A percentile compares a stretch with the other conserved stretches of the same genome.
Conservation (phyloP, 2,797 vertebrate species). For the Lacerta agilis region DNA sequence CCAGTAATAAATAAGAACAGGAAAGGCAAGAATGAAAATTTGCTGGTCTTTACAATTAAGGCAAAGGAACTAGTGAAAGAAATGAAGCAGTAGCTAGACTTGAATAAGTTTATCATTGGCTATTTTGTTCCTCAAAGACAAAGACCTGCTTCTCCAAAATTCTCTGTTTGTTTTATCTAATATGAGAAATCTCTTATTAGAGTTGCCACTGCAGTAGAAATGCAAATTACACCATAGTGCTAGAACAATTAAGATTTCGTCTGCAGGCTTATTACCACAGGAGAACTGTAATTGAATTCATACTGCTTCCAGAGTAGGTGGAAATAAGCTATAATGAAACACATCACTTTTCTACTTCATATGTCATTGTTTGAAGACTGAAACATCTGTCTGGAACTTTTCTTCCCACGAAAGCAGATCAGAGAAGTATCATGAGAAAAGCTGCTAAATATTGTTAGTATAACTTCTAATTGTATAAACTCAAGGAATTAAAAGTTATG, state of each 20-base stretch:
- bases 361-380: constrained; percentile 60
- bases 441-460: neutral
- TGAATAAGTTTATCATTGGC: neutral
- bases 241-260: constrained; percentile 69
- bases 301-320: constrained; percentile 71
- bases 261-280: constrained; percentile 60
- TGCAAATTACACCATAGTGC: constrained; percentile 69
- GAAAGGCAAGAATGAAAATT: neutral
- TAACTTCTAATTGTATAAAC: neutral
- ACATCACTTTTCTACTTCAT: constrained; percentile 60
- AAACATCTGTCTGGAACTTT: constrained; percentile 1
- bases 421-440: constrained; percentile 2
- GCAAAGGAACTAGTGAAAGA: neutral
- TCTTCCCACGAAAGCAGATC: constrained; percentile 34
- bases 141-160: neutral
- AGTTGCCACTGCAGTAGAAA: constrained; percentile 65
- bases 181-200: neutral
- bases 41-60: neutral
- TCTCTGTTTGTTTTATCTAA: neutral
- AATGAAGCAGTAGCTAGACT: neutral
- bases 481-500: neutral
- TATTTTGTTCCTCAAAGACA: neutral
- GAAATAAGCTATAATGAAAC: constrained; percentile 66
- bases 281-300: constrained; percentile 72
- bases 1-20: neutral